Evolutionary conservation across 2,797 vertebrate species (phyloP).

Genomic region (Podarcis siculus): DNA sequence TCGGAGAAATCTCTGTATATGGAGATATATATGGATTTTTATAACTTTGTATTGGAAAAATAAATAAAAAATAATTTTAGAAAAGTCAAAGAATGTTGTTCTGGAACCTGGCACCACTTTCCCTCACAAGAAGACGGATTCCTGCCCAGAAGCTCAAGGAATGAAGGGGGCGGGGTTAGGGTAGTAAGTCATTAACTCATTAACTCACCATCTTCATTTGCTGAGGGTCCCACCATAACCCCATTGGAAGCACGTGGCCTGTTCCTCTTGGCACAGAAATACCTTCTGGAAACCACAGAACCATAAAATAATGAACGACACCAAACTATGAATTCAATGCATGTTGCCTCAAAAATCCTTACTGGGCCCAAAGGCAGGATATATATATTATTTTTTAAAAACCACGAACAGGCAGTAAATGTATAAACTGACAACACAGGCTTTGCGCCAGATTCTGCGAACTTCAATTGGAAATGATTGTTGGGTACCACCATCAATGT

Average conservation of each 20-base stretch:
- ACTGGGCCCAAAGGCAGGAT: not conserved
- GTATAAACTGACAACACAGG: not conserved
- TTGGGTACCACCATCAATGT: not conserved
- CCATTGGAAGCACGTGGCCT: not conserved
- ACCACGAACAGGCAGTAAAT: not conserved
- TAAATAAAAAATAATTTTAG: no score
- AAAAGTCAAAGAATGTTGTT: not conserved
- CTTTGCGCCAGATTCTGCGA: not conserved
- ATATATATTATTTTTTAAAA: not conserved
- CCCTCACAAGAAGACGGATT: not conserved
- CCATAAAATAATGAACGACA: not conserved
- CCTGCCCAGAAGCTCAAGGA: not conserved
- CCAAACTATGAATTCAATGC: not conserved
- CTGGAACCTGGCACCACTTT: not conserved
- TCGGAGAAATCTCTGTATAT: no score
- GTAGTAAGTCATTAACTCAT: not conserved
- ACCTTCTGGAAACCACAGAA: slow-evolving; percentile 17
- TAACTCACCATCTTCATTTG: slow-evolving; percentile 20
- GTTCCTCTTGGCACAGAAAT: not conserved
- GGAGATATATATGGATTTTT: no score
- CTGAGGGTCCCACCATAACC: not conserved
- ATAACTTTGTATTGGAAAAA: no score
- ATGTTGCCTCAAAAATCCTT: no score
- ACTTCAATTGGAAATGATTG: not conserved
- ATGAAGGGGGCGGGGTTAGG: not conserved